These are phyloP conservation scores for Leptura quadrifasciata DNA, from an alignment of 2,888 invertebrate genomes.

Conservation along the genomic window DNA sequence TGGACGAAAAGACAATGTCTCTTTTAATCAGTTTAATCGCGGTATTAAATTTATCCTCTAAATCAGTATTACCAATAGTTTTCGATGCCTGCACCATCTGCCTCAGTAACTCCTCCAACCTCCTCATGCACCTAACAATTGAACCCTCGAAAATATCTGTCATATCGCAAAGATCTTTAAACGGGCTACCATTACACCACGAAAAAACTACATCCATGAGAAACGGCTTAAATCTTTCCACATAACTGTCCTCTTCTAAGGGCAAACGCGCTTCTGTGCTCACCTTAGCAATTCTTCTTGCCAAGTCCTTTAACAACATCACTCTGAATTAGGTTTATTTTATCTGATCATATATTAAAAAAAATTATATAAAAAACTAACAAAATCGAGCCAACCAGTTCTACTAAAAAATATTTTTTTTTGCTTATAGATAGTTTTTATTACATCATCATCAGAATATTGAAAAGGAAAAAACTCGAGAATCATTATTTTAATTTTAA, in stretches of 20 bases:
- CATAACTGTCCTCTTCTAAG: constrained; percentile 92
- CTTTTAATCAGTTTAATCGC: constrained; percentile 94
- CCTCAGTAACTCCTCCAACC: constrained; percentile 95
- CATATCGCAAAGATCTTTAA: constrained; percentile 95
- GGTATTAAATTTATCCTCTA: constrained; percentile 96
- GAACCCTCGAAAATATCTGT: constrained; percentile 97
- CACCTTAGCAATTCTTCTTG: constrained; percentile 92
- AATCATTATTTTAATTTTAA: too few species aligned
- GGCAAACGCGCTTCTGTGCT: constrained; percentile 90
- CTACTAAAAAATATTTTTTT: neutral
- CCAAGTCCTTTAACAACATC: constrained; percentile 83
- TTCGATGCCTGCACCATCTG: constrained; percentile 97
- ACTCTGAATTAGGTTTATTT: constrained; percentile 75
- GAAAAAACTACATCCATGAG: constrained; percentile 98
- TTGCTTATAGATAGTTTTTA: neutral
- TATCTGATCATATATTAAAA: neutral
- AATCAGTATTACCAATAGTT: constrained; percentile 95
- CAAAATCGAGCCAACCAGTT: neutral
- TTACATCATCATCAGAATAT: neutral
- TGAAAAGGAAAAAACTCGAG: neutral
- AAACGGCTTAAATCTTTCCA: constrained; percentile 93
- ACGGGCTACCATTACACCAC: constrained; percentile 96
- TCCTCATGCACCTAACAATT: constrained; percentile 93
- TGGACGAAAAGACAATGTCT: constrained; percentile 99
- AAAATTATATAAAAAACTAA: neutral